Evolutionary conservation across 2,888 invertebrate species (phyloP), one percentile per base, ranked within the genome.

Genomic region (Dinocampus coccinellae): DNA sequence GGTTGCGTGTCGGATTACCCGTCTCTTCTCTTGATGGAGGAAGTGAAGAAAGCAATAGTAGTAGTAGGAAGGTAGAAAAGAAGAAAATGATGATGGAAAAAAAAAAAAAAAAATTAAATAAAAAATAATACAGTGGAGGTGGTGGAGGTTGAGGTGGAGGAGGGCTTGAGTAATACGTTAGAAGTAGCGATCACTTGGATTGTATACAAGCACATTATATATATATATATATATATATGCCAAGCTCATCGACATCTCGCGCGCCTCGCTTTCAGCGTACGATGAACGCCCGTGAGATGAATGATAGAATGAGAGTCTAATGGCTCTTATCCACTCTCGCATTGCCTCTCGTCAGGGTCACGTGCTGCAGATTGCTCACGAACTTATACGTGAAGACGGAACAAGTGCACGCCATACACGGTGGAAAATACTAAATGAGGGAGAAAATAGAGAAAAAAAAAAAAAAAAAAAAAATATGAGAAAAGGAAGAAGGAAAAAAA

Each of bases 321-420:
- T 74, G 67, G 74, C 64, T 66, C 67, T 74, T 74, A 71, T 74
- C 71, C 71, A 66, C 65, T 65, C 47, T 65, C 71, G 55, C 62
- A 61, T 52, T 60, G 61, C 62, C 16, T 47, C 68, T 55, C 68
- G 70, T 71, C 70, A 69, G 73, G 67, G 70, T 73, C 73, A 73
- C 73, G 72, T 70, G 74, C 66, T 72, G 69, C 58, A 69, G 65
- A 74, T 67, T 72, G 65, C 72, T 72, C 72, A 66, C 64, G 62
- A 61, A 61, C 60, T 26, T 26, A 47, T 47, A 52, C 26, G 42
- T 63, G 42, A 47, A 63, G n/a, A 16, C 29, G 58, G 24, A 63
- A 42, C 62, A 26, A 52, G 52, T 29, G 47, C 47, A 47, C 47
- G 16, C 2, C 47, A 47, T 47, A 47, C 39, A n/a, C n/a, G 47